phyloP scores from a whole-genome alignment of 2,113 vertebrate species.

The Ceuthmochares aereus region DNA sequence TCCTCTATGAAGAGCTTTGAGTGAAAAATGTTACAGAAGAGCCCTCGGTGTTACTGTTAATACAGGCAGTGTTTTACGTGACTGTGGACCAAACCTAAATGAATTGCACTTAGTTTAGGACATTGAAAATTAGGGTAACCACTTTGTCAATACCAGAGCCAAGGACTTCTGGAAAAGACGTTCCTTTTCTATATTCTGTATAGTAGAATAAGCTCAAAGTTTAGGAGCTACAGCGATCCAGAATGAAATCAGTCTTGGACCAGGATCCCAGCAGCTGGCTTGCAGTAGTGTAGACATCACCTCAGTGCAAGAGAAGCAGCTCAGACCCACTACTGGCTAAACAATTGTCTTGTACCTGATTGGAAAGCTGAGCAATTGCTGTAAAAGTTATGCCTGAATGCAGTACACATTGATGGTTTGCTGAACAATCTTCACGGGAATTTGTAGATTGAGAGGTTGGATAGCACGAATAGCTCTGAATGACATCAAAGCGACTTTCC shows the following conservation, averaged over 20 bases:
- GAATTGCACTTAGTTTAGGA: not conserved
- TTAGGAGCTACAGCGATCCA: not conserved
- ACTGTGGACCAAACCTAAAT: not conserved
- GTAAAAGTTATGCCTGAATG: not conserved
- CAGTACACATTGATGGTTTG: not conserved
- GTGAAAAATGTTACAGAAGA: not conserved
- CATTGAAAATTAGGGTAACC: not conserved
- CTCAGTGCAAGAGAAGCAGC: not conserved
- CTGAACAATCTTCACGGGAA: not conserved
- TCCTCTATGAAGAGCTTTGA: not conserved
- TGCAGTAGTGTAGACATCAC: not conserved
- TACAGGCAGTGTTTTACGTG: not conserved
- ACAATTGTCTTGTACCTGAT: not conserved
- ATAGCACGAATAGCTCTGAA: not conserved
- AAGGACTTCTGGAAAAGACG: not conserved
- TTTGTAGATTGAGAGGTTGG: not conserved
- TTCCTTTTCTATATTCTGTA: not conserved
- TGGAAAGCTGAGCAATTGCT: not conserved
- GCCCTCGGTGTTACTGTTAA: not conserved
- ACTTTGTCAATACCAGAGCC: not conserved
- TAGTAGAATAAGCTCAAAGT: not conserved
- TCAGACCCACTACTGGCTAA: not conserved
- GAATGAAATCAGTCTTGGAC: not conserved
- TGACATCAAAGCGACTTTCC: not conserved
- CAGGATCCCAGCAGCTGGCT: not conserved